Percentiles rank a stretch among this genome's conserved stretches.
phyloP scores from a whole-genome alignment of 2,888 invertebrate species.

The Achlya flavicornis region DNA sequence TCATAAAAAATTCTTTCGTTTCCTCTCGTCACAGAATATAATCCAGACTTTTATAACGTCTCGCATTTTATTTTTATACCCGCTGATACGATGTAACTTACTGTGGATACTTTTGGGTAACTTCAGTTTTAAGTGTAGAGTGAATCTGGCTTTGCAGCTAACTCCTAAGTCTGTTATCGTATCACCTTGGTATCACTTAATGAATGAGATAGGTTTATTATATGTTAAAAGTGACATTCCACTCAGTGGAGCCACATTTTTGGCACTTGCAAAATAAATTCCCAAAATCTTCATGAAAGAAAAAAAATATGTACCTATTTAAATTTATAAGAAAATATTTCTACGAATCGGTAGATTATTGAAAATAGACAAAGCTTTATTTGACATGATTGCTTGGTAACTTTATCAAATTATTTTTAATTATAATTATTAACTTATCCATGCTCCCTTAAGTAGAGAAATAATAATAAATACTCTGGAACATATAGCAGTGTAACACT shows the following conservation, averaged over 20 bases:
- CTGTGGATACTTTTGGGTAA: background rate
- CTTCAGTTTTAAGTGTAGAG: conserved; percentile 13
- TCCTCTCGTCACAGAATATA: conserved; percentile 7
- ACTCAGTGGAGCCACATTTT: background rate
- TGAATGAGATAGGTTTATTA: conserved; percentile 18
- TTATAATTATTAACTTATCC: too few relatives aligned
- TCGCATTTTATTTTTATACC: conserved; percentile 24
- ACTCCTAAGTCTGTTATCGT: conserved; percentile 17
- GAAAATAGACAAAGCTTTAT: too few relatives aligned
- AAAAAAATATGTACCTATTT: too few relatives aligned
- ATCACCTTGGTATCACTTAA: conserved; percentile 14
- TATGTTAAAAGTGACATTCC: background rate
- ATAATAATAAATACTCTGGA: too few relatives aligned
- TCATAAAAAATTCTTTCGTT: background rate
- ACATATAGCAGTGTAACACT: too few relatives aligned
- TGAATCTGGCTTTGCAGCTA: conserved; percentile 14
- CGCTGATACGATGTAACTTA: background rate
- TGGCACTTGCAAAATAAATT: too few relatives aligned
- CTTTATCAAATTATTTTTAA: too few relatives aligned
- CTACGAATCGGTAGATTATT: too few relatives aligned
- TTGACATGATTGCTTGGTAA: too few relatives aligned
- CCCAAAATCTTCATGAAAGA: too few relatives aligned
- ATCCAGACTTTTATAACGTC: conserved; percentile 23
- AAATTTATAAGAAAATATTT: too few relatives aligned
- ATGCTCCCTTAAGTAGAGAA: too few relatives aligned